Conservation (phyloP, 1,140 invertebrate species). For the Macrobrachium rosenbergii region DNA sequence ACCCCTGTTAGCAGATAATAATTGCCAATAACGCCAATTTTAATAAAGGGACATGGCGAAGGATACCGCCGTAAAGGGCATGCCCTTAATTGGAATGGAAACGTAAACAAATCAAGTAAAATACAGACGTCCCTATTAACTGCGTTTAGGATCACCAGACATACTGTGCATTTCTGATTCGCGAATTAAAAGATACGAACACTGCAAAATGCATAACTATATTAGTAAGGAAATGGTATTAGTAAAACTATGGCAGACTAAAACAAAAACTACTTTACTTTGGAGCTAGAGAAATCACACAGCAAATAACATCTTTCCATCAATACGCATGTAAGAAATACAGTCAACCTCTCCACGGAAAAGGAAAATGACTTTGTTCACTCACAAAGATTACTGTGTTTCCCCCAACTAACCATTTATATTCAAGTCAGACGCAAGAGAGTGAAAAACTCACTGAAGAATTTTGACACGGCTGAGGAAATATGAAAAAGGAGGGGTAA, state of each 20-base stretch:
- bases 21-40: slow-evolving; percentile 35
- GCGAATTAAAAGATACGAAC: no score
- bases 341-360: slow-evolving; percentile 38
- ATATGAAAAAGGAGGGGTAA: no score
- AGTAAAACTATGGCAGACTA: slow-evolving; percentile 5
- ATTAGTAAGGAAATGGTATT: no score
- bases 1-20: slow-evolving; percentile 11
- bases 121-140: neutral
- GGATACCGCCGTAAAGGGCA: slow-evolving; percentile 6
- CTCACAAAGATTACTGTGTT: no score
- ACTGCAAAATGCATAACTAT: no score
- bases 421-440: neutral
- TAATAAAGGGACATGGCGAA: slow-evolving; percentile 43
- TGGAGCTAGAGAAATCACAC: neutral
- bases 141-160: no score
- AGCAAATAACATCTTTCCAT: slow-evolving; percentile 20
- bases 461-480: no score
- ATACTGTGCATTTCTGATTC: no score
- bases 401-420: no score
- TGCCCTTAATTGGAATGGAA: neutral
- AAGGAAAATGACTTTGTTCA: no score
- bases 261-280: neutral
- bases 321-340: slow-evolving; percentile 37
- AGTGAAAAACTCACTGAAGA: neutral
- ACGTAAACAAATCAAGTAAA: neutral